These are phyloP conservation scores for Amitus sp. DNA, from an alignment of 2,888 invertebrate genomes.

Conservation along the genomic window DNA sequence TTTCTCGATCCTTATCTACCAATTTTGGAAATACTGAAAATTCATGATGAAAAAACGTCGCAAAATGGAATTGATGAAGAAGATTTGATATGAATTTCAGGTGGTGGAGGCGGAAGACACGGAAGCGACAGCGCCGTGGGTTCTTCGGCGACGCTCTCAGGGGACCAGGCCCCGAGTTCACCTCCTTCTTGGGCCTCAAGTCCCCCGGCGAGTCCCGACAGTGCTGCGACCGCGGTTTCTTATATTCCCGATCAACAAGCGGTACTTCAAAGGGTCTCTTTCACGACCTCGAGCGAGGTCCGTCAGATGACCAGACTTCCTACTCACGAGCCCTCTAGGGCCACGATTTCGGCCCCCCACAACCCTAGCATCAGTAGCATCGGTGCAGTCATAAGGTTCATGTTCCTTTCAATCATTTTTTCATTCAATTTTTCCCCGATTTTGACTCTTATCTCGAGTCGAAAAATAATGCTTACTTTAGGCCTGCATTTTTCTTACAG, in stretches of 20 bases:
- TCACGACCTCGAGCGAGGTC: slow-evolving; percentile 72
- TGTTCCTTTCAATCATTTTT: background rate
- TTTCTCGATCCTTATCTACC: no score
- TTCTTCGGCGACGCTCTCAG: slow-evolving; percentile 69
- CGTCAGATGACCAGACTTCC: slow-evolving; percentile 63
- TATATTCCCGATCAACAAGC: slow-evolving; percentile 69
- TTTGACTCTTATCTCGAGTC: no score
- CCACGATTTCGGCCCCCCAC: slow-evolving; percentile 52
- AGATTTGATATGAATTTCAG: no score
- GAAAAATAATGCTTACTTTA: no score
- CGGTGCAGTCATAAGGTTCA: slow-evolving; percentile 70
- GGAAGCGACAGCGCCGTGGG: slow-evolving; percentile 74
- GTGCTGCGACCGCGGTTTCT: slow-evolving; percentile 67
- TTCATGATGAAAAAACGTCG: no score
- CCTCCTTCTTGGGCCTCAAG: slow-evolving; percentile 72
- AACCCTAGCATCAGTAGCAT: slow-evolving; percentile 74
- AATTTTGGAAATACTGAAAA: no score
- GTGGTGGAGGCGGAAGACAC: slow-evolving; percentile 67
- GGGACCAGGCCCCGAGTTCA: slow-evolving; percentile 69
- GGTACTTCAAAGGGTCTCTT: slow-evolving; percentile 71
- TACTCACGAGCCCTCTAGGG: slow-evolving; percentile 50
- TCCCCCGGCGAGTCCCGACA: slow-evolving; percentile 71
- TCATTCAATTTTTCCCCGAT: no score
- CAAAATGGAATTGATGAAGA: no score
- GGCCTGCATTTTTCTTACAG: no score